Conservation (phyloP, 2,113 vertebrate species). For the Pseudopipra pipra region DNA sequence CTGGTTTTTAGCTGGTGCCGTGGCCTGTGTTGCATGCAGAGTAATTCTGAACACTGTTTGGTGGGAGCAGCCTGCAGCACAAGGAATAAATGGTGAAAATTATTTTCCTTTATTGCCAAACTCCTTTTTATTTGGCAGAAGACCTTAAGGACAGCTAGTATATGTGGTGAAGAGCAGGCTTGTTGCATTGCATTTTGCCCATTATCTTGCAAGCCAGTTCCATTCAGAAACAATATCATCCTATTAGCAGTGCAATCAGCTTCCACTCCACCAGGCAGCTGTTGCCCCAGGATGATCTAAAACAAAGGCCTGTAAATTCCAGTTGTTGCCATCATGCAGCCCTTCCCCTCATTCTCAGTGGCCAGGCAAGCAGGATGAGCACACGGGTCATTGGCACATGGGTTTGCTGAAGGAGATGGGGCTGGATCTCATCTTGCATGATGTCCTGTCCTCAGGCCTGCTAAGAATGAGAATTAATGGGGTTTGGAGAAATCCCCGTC, state of each 20-base stretch:
- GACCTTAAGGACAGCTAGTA: background rate
- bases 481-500: background rate
- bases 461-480: background rate
- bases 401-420: background rate
- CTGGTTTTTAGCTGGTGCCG: background rate
- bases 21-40: rapidly evolving
- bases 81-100: background rate
- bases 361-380: background rate
- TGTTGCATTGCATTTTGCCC: background rate
- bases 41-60: background rate
- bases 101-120: background rate
- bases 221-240: background rate
- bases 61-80: background rate
- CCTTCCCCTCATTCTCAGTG: background rate
- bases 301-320: background rate
- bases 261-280: background rate
- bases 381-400: rapidly evolving
- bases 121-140: background rate
- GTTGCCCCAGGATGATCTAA: background rate
- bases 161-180: background rate
- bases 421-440: background rate
- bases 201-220: background rate
- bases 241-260: background rate
- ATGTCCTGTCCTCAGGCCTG: background rate
- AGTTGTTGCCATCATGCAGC: background rate